phyloP scores from a whole-genome alignment of 2,797 vertebrate species.

The Falco berigora region DNA sequence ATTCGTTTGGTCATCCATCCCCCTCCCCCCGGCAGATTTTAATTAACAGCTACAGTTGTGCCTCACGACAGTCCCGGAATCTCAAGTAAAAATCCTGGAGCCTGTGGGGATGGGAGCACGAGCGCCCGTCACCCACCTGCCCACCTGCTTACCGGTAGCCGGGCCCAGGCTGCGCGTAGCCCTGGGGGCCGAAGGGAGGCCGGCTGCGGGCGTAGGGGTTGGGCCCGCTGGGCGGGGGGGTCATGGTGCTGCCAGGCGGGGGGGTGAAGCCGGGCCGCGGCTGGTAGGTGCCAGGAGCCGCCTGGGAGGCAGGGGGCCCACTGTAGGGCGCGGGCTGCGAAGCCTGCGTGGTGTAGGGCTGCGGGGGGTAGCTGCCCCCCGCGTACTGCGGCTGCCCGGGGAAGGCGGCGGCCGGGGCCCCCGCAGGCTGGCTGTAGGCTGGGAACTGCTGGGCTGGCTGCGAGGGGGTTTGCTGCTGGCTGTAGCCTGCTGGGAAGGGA shows the following conservation, averaged over 20 bases:
- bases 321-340: slow-evolving; percentile 87
- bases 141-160: slow-evolving; percentile 81
- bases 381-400: slow-evolving; percentile 86
- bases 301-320: slow-evolving; percentile 82
- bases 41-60: slow-evolving; percentile 64
- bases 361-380: slow-evolving; percentile 83
- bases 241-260: slow-evolving; percentile 84
- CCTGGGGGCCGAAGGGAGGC: slow-evolving; percentile 85
- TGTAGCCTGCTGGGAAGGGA: slow-evolving; percentile 83
- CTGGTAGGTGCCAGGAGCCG: slow-evolving; percentile 80
- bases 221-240: slow-evolving; percentile 84
- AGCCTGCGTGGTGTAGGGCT: slow-evolving; percentile 90
- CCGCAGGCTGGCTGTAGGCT: slow-evolving; percentile 84
- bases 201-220: slow-evolving; percentile 95
- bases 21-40: slow-evolving; percentile 50
- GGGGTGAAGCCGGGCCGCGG: slow-evolving; percentile 87
- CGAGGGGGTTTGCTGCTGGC: slow-evolving; percentile 78
- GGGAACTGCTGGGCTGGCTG: slow-evolving; percentile 89
- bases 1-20: slow-evolving; percentile 60
- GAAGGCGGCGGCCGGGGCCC: slow-evolving; percentile 73
- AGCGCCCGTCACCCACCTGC: neutral
- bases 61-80: slow-evolving; percentile 56
- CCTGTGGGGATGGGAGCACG: slow-evolving; percentile 42
- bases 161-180: slow-evolving; percentile 92
- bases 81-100: slow-evolving; percentile 69